Evolutionary conservation across 2,888 invertebrate genomes (phyloP).

Genomic region (Cetonia aurata): DNA sequence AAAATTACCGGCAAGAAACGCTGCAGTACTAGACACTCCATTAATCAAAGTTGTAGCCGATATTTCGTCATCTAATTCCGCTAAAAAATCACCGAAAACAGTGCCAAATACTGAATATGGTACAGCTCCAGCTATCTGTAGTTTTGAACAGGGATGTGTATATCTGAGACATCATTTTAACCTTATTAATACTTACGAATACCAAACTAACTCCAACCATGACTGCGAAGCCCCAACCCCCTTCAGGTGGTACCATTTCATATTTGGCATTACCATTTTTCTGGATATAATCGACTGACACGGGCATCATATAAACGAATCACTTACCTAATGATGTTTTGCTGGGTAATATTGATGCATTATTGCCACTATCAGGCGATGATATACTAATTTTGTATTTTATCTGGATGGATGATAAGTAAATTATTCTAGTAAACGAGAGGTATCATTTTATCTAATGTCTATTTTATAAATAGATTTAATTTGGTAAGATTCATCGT

Average conservation of each 20-base stretch:
- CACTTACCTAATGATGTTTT: too few species aligned
- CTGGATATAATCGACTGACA: neutral
- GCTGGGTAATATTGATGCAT: too few species aligned
- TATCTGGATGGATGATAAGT: too few species aligned
- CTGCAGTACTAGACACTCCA: constrained; percentile 65
- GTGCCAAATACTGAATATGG: constrained; percentile 79
- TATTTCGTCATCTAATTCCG: constrained; percentile 75
- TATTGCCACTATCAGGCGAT: too few species aligned
- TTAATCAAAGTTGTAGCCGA: constrained; percentile 78
- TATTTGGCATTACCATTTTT: constrained; percentile 36
- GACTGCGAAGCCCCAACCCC: constrained; percentile 85
- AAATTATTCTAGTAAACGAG: too few species aligned
- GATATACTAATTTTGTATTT: too few species aligned
- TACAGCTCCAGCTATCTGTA: constrained; percentile 75
- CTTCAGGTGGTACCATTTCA: constrained; percentile 61
- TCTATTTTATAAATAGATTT: too few species aligned
- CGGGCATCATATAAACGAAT: constrained; percentile 41
- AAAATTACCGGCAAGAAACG: neutral
- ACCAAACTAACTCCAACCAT: constrained; percentile 79
- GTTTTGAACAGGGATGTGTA: too few species aligned
- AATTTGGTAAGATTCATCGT: too few species aligned
- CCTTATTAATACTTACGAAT: constrained; percentile 73
- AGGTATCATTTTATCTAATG: too few species aligned
- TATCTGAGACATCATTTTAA: neutral
- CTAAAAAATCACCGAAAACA: constrained; percentile 78